These are phyloP conservation scores for Rhodophaea formosa DNA, from an alignment of 2,888 invertebrate species.

Conservation along the genomic window DNA sequence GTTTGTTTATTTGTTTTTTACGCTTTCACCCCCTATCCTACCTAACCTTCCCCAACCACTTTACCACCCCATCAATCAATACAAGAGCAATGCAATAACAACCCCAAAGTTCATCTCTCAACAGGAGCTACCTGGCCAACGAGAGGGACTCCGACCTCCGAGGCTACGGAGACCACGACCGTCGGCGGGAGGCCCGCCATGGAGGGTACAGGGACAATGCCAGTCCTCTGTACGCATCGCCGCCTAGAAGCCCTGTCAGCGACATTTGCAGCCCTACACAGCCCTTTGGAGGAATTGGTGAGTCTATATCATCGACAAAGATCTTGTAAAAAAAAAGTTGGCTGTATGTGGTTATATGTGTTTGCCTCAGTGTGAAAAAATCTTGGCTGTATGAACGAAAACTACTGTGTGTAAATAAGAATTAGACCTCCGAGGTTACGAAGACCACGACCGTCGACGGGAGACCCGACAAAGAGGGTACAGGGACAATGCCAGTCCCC, in stretches of 20 bases:
- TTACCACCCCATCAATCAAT: not conserved
- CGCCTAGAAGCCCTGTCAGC: constrained; percentile 87
- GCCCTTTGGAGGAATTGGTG: constrained; percentile 53
- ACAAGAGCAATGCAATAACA: not conserved
- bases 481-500: not conserved
- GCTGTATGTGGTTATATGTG: no score
- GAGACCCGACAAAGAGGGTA: no score
- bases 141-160: constrained; percentile 63
- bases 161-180: constrained; percentile 54
- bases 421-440: no score
- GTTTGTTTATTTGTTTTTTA: no score
- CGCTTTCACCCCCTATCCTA: no score
- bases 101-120: not conserved
- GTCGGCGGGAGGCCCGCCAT: constrained; percentile 83
- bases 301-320: no score
- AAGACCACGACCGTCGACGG: no score
- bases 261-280: constrained; percentile 79
- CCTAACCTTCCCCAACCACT: no score
- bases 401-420: no score
- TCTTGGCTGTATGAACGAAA: no score
- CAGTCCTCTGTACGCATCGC: constrained; percentile 90
- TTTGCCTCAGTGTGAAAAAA: no score
- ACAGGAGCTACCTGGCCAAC: constrained; percentile 65
- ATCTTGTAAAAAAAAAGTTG: no score
- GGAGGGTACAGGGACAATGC: constrained; percentile 53